Conservation (phyloP, 2,797 vertebrate genomes). For the Melanotaenia pygmaea region DNA sequence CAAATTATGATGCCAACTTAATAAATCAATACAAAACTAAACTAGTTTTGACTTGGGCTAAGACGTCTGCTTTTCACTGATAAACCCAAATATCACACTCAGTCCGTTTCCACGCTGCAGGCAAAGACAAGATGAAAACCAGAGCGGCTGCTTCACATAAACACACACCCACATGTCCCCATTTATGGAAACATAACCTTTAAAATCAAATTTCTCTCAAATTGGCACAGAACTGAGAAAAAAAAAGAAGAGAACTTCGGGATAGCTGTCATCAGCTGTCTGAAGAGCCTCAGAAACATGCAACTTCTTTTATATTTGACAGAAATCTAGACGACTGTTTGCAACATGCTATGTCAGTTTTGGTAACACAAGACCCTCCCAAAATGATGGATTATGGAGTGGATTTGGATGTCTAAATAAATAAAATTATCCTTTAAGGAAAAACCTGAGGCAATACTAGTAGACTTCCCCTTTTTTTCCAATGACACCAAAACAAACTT, state of each 20-base stretch:
- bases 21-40: too few relatives aligned
- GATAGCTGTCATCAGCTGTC: not conserved
- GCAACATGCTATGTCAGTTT: too few relatives aligned
- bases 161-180: conserved; percentile 6
- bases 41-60: not conserved
- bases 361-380: too few relatives aligned
- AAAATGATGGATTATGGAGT: too few relatives aligned
- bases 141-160: conserved; percentile 34
- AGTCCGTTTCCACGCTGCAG: conserved; percentile 48
- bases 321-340: too few relatives aligned
- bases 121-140: conserved; percentile 51
- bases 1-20: too few relatives aligned
- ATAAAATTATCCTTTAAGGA: too few relatives aligned
- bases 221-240: not conserved
- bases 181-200: conserved; percentile 10
- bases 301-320: too few relatives aligned
- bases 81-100: conserved; percentile 13
- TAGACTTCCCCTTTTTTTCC: too few relatives aligned
- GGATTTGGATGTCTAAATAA: too few relatives aligned
- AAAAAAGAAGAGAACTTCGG: not conserved
- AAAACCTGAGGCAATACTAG: too few relatives aligned
- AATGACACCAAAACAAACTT: too few relatives aligned
- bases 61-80: conserved; percentile 11
- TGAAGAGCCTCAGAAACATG: not conserved
- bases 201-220: conserved; percentile 24